phyloP scores from a whole-genome alignment of 2,888 invertebrate genomes.

The Synanthedon vespiformis region DNA sequence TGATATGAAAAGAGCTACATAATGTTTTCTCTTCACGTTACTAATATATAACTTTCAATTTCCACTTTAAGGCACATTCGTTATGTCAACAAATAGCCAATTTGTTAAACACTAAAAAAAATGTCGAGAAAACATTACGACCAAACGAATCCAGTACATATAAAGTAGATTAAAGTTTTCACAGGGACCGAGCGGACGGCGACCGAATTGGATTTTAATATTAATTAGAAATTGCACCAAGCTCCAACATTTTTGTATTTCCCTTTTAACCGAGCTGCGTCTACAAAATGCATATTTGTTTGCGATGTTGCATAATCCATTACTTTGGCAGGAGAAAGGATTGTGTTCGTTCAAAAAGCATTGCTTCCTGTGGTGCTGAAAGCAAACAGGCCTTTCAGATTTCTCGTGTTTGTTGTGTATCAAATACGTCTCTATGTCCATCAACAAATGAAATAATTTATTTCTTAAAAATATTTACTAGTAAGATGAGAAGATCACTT shows the following conservation, averaged over 20 bases:
- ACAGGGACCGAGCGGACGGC: conserved; percentile 8
- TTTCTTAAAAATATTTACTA: too few relatives aligned
- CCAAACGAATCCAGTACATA: conserved; percentile 10
- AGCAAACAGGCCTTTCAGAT: not conserved
- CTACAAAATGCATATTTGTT: not conserved
- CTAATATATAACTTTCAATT: too few relatives aligned
- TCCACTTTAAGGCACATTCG: too few relatives aligned
- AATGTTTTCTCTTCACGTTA: too few relatives aligned
- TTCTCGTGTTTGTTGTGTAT: too few relatives aligned
- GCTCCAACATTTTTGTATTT: conserved; percentile 11
- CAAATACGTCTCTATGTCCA: too few relatives aligned
- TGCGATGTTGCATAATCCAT: not conserved
- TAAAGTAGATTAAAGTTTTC: conserved; percentile 21
- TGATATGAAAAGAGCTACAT: too few relatives aligned
- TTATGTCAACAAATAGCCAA: not conserved
- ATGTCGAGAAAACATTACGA: conserved; percentile 8
- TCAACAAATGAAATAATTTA: too few relatives aligned
- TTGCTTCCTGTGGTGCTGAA: too few relatives aligned
- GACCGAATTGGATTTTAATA: conserved; percentile 34
- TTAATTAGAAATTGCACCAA: conserved; percentile 28
- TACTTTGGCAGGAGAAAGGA: not conserved
- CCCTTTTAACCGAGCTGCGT: conserved; percentile 3
- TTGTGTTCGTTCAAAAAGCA: not conserved
- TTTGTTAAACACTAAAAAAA: not conserved
- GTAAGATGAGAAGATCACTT: too few relatives aligned